Base-by-base conservation (phyloP, 2,888 invertebrate genomes). In the Ophion slaviceki region DNA sequence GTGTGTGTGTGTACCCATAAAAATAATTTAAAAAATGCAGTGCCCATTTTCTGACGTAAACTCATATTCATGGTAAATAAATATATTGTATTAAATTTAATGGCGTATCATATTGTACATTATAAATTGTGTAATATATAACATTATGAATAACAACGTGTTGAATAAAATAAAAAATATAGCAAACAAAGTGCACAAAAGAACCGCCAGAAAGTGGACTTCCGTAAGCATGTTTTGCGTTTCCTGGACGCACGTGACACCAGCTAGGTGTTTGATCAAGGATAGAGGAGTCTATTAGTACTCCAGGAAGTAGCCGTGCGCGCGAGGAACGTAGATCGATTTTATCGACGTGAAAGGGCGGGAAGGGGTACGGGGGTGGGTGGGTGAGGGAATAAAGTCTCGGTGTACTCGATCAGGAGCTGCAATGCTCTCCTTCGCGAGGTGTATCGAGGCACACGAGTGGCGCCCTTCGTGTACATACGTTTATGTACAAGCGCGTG, bases 371-470 rank as follows among this genome's bases (percentile, higher is more conserved):
- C 11, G 14, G 53, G 53, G 53, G 14, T 53, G 53, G 53, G 0
- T 45, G 64, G 47, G 66, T n/a, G 67, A 72, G 80, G 66, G 59
- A 76, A 59, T 68, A 59, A 78, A 79, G 70, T 40, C 66, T 17
- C 67, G 72, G 32, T 82, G 85, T 81, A 88, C 88, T 90, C 88
- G 89, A 88, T 90, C 89, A 89, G 87, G 86, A 82, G 88, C 82
- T 85, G 61, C 74, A 88, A 88, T 86, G 89, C 64, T 53, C 88
- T 82, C 74, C 47, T 78, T 78, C 36, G 20, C 28, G 45, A n/a
- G 11, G 28, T 68, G 20, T 36, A 45, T 47, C 17, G 17, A 32
- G 32, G 20, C 20, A 59, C 20, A 28, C 72, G 70, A 47, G 47
- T 61, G 40, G 62, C 76, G 67, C 47, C 28, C 64, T 32, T 47